Conservation (phyloP, 2,113 vertebrate species). For the Aspiorhynchus laticeps region DNA sequence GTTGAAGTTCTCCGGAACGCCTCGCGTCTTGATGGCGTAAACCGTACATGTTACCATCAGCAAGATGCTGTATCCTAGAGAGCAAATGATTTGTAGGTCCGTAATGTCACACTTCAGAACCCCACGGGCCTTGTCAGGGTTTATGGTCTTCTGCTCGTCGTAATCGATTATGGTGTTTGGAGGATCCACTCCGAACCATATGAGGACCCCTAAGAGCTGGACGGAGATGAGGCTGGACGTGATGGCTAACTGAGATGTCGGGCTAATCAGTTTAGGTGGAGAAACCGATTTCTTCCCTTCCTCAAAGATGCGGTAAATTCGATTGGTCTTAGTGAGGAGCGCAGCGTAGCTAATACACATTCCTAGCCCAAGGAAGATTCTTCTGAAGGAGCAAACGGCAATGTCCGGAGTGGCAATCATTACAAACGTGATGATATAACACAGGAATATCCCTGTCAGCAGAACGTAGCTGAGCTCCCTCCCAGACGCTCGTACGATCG, state of each 20-base stretch:
- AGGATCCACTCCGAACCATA: conserved; percentile 94
- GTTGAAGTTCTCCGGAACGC: conserved; percentile 97
- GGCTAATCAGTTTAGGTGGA: conserved; percentile 91
- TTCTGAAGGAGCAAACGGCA: conserved; percentile 89
- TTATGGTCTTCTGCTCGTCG: conserved; percentile 90
- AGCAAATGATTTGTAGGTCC: conserved; percentile 96
- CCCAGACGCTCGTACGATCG: conserved; percentile 91
- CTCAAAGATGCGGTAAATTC: conserved; percentile 96
- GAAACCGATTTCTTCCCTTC: conserved; percentile 95
- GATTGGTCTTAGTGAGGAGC: conserved; percentile 93
- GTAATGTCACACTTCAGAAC: conserved; percentile 97
- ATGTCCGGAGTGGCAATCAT: conserved; percentile 94
- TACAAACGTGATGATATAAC: conserved; percentile 95
- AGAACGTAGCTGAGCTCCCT: conserved; percentile 94
- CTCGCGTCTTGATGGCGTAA: conserved; percentile 97
- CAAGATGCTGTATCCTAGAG: conserved; percentile 94
- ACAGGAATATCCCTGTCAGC: conserved; percentile 91
- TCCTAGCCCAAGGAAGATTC: conserved; percentile 91
- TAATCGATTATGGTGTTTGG: conserved; percentile 94
- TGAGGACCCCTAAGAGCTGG: conserved; percentile 91
- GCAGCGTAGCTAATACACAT: conserved; percentile 98
- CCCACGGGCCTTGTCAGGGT: conserved; percentile 86
- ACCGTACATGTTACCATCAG: conserved; percentile 98
- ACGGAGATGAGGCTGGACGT: conserved; percentile 91
- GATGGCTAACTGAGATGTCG: conserved; percentile 92